Percentiles rank a stretch among this genome's conserved stretches.
Evolutionary conservation across 2,888 invertebrate genomes (phyloP).

Genomic region (Agonopterix heracliana): DNA sequence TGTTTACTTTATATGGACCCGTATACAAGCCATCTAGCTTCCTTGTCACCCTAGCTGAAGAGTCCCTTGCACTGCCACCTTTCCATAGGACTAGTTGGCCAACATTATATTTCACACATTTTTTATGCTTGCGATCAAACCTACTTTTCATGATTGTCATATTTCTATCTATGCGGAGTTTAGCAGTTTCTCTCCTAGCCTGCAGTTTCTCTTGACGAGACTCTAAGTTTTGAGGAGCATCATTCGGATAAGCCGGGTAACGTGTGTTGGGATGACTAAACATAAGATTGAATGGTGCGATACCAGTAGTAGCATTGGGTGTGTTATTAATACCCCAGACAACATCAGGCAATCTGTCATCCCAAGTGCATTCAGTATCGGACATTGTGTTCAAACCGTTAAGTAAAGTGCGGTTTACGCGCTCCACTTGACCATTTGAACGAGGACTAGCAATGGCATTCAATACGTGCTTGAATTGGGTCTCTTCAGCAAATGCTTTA

Average conservation of each 20-base stretch:
- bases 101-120: slow-evolving; percentile 8
- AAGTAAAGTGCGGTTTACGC: slow-evolving; percentile 5
- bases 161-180: slow-evolving; percentile 9
- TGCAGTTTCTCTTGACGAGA: slow-evolving; percentile 2
- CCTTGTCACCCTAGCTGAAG: background rate
- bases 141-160: slow-evolving; percentile 12
- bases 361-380: slow-evolving; percentile 8
- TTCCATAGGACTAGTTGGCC: slow-evolving; percentile 7
- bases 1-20: slow-evolving; percentile 3
- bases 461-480: slow-evolving; percentile 10
- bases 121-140: slow-evolving; percentile 12
- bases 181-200: slow-evolving; percentile 5
- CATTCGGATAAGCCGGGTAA: background rate
- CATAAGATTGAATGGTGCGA: slow-evolving; percentile 5
- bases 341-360: slow-evolving; percentile 2
- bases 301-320: background rate
- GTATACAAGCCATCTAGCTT: slow-evolving; percentile 1
- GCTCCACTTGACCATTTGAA: slow-evolving; percentile 1
- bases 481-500: slow-evolving; percentile 1
- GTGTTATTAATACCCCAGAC: slow-evolving; percentile 18
- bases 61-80: background rate
- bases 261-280: background rate
- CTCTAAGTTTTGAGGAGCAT: background rate
- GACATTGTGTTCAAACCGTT: slow-evolving; percentile 1
- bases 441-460: slow-evolving; percentile 1